Evolutionary conservation across 2,113 vertebrate genomes (phyloP), one percentile per base, ranked within the genome.

Genomic region (Mobula birostris): DNA sequence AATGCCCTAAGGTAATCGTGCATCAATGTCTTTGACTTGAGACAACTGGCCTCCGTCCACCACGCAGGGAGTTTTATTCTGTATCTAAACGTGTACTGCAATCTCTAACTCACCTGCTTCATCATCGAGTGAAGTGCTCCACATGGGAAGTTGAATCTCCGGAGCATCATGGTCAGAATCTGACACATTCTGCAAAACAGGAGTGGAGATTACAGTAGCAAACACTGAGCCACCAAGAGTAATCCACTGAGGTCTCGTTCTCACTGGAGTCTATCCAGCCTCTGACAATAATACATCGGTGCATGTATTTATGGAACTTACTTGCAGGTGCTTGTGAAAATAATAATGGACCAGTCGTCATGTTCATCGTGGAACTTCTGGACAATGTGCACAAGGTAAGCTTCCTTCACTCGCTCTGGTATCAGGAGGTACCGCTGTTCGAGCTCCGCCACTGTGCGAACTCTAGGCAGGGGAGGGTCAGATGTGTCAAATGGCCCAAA

Each of bases 251-350:
- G n/a, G 27, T 32, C 48, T 9, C 21, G 21, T 14, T 17, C 40
- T 7, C 61, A 48, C 29, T 48, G 14, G 78, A 36, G 19, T 15
- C 77, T 56, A 94, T 48, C 29, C 48, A 1, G 61, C 48, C 48
- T 48, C 48, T 48, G 48, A 48, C 48, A 48, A 48, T 48, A 48
- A 48, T 48, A 48, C 3, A 4, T 48, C 68, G 2, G 17, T 70
- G 68, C 68, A 70, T 70, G 68, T 12, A 74, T 74, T 0, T 0
- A 3, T 1, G 15, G 27, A 0, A 56, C 98, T 96, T 96, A 99
- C 99, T 99, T 99, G 99, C 99, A 99, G 0, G 99, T 99, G 95
- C 97, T 99, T 94, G 98, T 99, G 94, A 99, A 99, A 96, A 99
- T 97, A 80, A 99, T 98, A 87, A 99, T 95, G 76, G 98, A 97